Percentiles rank a stretch among this genome's conserved stretches.
phyloP scores from a whole-genome alignment of 2,888 invertebrate species.

The Leptinotarsa peninsularis region DNA sequence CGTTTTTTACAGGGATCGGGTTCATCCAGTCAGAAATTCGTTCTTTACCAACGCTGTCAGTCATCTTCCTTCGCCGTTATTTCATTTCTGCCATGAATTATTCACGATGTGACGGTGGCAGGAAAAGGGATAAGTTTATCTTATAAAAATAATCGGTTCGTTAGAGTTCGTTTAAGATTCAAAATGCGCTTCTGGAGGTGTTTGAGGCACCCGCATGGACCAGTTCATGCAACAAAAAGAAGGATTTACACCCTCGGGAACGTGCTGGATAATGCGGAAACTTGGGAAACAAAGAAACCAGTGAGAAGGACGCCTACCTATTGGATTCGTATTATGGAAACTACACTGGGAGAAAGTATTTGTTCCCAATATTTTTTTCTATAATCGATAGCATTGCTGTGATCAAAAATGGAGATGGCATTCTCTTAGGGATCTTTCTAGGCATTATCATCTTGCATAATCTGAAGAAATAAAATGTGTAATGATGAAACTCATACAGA shows the following conservation, averaged over 20 bases:
- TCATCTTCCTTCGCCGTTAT: conserved; percentile 29
- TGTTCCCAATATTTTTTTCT: neutral
- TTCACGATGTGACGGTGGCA: conserved; percentile 41
- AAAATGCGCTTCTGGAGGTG: conserved; percentile 56
- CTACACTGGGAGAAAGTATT: conserved; percentile 48
- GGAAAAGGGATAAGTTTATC: conserved; percentile 53
- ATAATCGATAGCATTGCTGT: neutral
- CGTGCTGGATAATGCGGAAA: conserved; percentile 57
- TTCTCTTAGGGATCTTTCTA: no score
- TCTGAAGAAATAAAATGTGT: no score
- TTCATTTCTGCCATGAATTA: conserved; percentile 50
- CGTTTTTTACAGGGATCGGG: neutral
- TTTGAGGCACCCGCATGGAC: conserved; percentile 58
- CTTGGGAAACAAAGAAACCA: conserved; percentile 59
- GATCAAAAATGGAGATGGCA: no score
- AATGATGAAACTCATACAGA: no score
- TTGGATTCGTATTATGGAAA: conserved; percentile 45
- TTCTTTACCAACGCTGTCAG: conserved; percentile 4
- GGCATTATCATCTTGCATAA: no score
- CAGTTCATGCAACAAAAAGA: conserved; percentile 53
- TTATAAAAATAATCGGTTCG: conserved; percentile 61
- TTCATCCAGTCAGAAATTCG: neutral
- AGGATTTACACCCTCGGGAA: conserved; percentile 59
- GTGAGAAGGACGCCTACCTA: conserved; percentile 44
- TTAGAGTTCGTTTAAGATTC: conserved; percentile 60